Percentiles rank a stretch among this genome's conserved stretches.
Evolutionary conservation across 2,113 vertebrate genomes (phyloP).

Genomic region (Corythornis vintsioides): DNA sequence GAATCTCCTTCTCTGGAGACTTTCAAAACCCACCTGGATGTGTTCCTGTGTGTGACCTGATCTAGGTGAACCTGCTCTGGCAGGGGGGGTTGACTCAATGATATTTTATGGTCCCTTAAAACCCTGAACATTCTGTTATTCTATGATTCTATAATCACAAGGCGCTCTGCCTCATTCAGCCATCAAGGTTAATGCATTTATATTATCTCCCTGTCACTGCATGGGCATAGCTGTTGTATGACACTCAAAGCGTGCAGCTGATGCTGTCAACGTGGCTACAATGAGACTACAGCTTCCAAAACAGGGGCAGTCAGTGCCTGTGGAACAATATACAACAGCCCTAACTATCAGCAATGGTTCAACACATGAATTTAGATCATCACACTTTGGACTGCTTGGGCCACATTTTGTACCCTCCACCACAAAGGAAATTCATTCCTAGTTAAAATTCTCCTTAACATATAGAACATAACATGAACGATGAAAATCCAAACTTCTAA

Average conservation of each 20-base stretch:
- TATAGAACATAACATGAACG: rapidly evolving
- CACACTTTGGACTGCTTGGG: not conserved
- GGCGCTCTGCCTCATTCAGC: not conserved
- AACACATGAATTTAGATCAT: not conserved
- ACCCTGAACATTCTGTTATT: too few species aligned
- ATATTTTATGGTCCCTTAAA: too few species aligned
- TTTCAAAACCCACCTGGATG: too few species aligned
- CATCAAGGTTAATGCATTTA: not conserved
- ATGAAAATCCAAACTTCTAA: not conserved
- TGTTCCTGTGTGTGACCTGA: too few species aligned
- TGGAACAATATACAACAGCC: rapidly evolving
- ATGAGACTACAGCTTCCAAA: not conserved
- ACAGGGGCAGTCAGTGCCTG: not conserved
- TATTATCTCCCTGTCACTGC: not conserved
- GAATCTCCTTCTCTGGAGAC: too few species aligned
- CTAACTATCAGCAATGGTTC: not conserved
- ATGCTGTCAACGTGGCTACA: not conserved
- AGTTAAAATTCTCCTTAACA: not conserved
- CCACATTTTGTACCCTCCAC: not conserved
- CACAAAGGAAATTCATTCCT: not conserved
- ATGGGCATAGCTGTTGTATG: not conserved
- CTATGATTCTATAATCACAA: not conserved
- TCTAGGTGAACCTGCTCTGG: too few species aligned
- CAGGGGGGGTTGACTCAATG: too few species aligned
- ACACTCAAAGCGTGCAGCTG: not conserved